phyloP scores from a whole-genome alignment of 2,113 vertebrate genomes.

The Tyto alba region DNA sequence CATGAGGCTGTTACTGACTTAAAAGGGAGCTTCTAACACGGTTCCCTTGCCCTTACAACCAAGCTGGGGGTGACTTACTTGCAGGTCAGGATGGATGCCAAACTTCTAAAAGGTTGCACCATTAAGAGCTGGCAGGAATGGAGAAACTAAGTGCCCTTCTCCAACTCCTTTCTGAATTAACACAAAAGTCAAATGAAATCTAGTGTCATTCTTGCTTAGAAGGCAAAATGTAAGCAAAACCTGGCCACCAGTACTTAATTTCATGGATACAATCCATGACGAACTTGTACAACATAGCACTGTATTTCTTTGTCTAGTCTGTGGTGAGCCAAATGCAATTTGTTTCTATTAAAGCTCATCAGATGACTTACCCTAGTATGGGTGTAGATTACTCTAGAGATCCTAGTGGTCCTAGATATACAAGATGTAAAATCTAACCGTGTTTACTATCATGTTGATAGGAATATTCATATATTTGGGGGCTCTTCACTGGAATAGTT shows the following conservation, averaged over 20 bases:
- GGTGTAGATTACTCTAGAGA: background rate
- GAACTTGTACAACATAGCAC: background rate
- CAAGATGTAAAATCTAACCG: background rate
- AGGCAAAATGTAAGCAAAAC: background rate
- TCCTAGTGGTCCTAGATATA: background rate
- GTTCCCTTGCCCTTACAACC: background rate
- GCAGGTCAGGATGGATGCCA: background rate
- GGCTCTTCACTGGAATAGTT: background rate
- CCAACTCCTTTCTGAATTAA: background rate
- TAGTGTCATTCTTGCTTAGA: background rate
- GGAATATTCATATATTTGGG: background rate
- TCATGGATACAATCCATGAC: background rate
- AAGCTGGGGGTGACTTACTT: background rate
- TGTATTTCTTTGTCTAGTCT: background rate
- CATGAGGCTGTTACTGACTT: background rate
- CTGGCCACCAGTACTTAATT: background rate
- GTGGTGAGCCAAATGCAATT: background rate
- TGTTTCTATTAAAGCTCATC: background rate
- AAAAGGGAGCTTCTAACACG: background rate
- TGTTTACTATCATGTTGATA: background rate
- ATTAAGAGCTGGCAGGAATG: background rate
- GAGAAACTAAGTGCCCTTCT: background rate
- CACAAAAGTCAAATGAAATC: background rate
- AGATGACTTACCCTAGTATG: background rate
- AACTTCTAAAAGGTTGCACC: background rate